Evolutionary conservation across 2,888 invertebrate species (phyloP), one percentile per base, ranked within the genome.

Genomic region (Caenorhabditis sp.): DNA sequence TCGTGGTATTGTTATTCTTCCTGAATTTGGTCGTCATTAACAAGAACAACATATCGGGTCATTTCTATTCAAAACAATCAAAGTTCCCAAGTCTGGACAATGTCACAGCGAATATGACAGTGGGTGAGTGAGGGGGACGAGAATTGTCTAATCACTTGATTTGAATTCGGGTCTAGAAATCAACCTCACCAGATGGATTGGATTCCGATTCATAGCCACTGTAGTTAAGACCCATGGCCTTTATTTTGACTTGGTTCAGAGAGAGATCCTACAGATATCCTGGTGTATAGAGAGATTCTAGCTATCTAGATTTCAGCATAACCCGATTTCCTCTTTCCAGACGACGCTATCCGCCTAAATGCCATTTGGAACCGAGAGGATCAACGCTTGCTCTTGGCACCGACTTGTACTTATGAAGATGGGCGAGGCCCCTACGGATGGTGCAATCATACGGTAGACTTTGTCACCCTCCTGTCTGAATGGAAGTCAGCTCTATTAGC

Each of bases 361-460:
- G n/a, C 64, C 19, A 8, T 24, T 31, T 66, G 66, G 66, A 80
- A 19, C 35, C 26, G 35, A 1, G 51, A 80, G 10, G 72, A 80
- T n/a, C 19, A 28, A 6, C 14, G 19, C 0, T 61, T 69, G 10
- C 38, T 77, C 0, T 54, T 41, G 7, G 10, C 41, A 16, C 44
- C 59, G 2, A 41, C 63, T 6, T 69, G 77, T 54, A 24, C 31
- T 5, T 69, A 70, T 24, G 70, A 70, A 6, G 22, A 22, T 22
- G 1, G 5, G 0, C 19, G 14, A 3, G 35, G 47, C 16, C 63
- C 69, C 8, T 12, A 61, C 0, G 70, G 77, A 28, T 77, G 77
- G 77, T 77, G 77, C 38, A 51, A 44, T 14, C 70, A 70, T 61
- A 38, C 38, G 16, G 77, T 63, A 56, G 47, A 31, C 31, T 31